Evolutionary conservation across 2,797 vertebrate species (phyloP).

Genomic region (Gymnoscopelus braueri): DNA sequence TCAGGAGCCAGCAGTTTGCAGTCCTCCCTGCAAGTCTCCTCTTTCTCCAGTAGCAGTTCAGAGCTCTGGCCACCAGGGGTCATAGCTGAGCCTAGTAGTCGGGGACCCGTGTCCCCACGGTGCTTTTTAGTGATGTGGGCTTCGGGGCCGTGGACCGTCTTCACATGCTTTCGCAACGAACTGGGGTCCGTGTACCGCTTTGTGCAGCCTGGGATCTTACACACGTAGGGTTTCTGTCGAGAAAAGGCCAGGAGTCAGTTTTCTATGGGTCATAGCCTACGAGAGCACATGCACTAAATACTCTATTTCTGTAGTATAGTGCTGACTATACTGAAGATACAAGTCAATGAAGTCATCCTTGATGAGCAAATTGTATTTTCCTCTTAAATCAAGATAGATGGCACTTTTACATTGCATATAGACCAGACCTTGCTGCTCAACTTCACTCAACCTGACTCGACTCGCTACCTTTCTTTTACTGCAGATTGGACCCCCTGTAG

Average conservation of each 20-base stretch:
- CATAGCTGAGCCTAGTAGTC: slow-evolving; percentile 73
- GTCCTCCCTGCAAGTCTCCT: slow-evolving; percentile 87
- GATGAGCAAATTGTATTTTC: no score
- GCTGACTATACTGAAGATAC: no score
- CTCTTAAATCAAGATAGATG: no score
- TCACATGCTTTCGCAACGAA: slow-evolving; percentile 95
- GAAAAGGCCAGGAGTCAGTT: slow-evolving; percentile 23
- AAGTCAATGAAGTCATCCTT: no score
- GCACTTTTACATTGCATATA: no score
- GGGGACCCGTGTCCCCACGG: slow-evolving; percentile 87
- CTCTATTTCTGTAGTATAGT: no score
- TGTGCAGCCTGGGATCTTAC: slow-evolving; percentile 96
- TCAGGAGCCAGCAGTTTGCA: slow-evolving; percentile 90
- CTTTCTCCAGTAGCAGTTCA: slow-evolving; percentile 90
- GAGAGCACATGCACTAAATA: neutral
- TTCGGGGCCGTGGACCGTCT: slow-evolving; percentile 96
- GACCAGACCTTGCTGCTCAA: no score
- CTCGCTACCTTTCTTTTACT: no score
- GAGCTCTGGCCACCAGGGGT: slow-evolving; percentile 74
- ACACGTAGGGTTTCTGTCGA: slow-evolving; percentile 94
- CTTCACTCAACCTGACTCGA: no score
- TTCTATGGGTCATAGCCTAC: neutral
- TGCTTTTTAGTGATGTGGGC: slow-evolving; percentile 98
- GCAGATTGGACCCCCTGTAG: no score
- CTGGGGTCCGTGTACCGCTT: slow-evolving; percentile 98